Base-by-base conservation (phyloP, 2,113 vertebrate species). In the Toxostoma redivivum region DNA sequence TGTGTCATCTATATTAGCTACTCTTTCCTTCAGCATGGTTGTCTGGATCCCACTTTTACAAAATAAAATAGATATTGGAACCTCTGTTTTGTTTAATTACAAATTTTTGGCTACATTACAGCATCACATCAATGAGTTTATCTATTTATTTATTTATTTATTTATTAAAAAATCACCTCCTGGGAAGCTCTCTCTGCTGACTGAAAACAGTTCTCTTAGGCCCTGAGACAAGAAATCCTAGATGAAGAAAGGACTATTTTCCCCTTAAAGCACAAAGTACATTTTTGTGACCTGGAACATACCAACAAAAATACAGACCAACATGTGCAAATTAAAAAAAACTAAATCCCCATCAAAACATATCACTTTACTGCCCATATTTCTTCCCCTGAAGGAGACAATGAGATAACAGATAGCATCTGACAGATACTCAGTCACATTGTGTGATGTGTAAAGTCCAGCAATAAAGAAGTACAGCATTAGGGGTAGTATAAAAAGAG, bases 111-210 rank as follows among this genome's bases (percentile, higher is more conserved):
- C 74, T 66, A 61, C 13, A 5, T 78, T 65, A 35, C 31, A 53
- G 42, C 0, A 10, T 27, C 5, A 2, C 20, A 11, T 16, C 5
- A 2, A 4, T 28, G 9, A 4, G 7, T 25, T 42, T 37, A 2
- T n/a, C n/a, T n/a, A n/a, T 27, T 67, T 33, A 6, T 25, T 35
- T 38, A 2, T 27, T 67, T 33, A 6, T 7, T 53, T 48, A 7
- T 35, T 47, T 45, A 11, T 45, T 6, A 4, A 16, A 81, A 83
- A 81, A 23, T 22, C 22, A 37, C 15, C 15, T 81, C 17, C 44
- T 25, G 15, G 16, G 22, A 70, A 81, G 25, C 5, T 70, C 35
- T 81, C 15, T 80, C 11, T 91, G 40, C 37, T n/a, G 47, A 13
- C 12, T 81, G 31, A 56, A 47, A 50, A 62, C 4, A 54, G 7